phyloP scores from a whole-genome alignment of 2,888 invertebrate species.

The Stenurella melanura region DNA sequence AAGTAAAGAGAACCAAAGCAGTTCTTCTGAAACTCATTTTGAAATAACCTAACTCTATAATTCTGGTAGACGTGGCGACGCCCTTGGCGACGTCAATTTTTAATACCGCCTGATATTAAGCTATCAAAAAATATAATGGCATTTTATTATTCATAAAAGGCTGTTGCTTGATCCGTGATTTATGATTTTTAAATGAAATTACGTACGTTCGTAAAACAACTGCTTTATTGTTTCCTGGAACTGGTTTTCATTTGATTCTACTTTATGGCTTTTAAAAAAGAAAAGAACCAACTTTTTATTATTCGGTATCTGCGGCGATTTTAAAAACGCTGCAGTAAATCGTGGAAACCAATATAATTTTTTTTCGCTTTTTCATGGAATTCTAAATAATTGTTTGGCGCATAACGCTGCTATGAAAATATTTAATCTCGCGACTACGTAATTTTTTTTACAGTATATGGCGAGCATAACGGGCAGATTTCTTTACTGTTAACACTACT shows the following conservation, averaged over 20 bases:
- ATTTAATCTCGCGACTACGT: no score
- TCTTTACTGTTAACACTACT: no score
- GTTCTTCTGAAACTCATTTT: neutral
- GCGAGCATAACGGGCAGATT: no score
- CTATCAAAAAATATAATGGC: slow-evolving; percentile 50
- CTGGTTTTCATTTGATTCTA: slow-evolving; percentile 25
- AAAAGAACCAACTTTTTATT: slow-evolving; percentile 12
- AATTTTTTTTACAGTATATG: no score
- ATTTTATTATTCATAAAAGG: slow-evolving; percentile 55
- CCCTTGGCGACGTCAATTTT: slow-evolving; percentile 41
- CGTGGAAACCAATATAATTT: neutral
- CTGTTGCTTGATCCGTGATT: slow-evolving; percentile 51
- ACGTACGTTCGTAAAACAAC: slow-evolving; percentile 52
- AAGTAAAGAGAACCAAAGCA: neutral
- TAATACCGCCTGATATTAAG: slow-evolving; percentile 46
- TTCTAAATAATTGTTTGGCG: no score
- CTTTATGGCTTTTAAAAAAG: slow-evolving; percentile 22
- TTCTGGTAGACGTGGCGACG: slow-evolving; percentile 38
- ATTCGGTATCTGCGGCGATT: neutral
- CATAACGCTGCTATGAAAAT: no score
- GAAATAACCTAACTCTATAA: neutral
- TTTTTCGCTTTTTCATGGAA: no score
- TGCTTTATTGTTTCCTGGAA: slow-evolving; percentile 48
- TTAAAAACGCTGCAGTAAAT: neutral
- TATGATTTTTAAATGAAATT: slow-evolving; percentile 55